Evolutionary conservation across 2,888 invertebrate species (phyloP), one percentile per base, ranked within the genome.

Genomic region (Epinotia nisella): DNA sequence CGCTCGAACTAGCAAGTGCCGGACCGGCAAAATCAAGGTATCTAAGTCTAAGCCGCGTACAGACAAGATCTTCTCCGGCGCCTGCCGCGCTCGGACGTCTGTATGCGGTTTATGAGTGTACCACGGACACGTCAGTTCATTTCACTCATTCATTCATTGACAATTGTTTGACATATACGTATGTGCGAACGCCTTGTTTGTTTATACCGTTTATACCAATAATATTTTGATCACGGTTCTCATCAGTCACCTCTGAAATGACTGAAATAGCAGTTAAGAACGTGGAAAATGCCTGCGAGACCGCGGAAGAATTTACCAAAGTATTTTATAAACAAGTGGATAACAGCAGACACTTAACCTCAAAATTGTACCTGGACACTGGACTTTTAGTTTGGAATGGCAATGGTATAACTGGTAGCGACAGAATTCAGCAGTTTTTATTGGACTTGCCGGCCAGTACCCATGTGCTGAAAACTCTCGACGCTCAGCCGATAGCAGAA

Each of bases 341-440:
- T 83, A 98, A 97, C 86, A 95, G 96, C 78, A 94, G 98, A 85
- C 97, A 98, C 93, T 89, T 96, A 84, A 96, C 98, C 85, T 95
- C 96, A 0, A 96, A 96, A 82, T 90, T 98, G 58, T 99, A 98
- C 84, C 92, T 98, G 80, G 97, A 98, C 60, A 95, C 95, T 29
- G 98, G 97, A 7, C 93, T 96, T n/a, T 90, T 98, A 67, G 96
- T 97, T 59, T 99, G 98, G 98, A 98, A 99, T 93, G 99, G 99
- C 39, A 98, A 98, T 88, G 96, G 96, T 7, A 94, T 97, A 0
- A 95, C 94, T 69, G 98, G 98, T 7, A 96, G 95, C 81, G 97
- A 97, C 49, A 95, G 95, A 75, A 98, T 99, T 71, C 96, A 97
- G 82, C 97, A 97, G 82, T 98, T 98, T 84, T 95, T 97, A 76